These are phyloP conservation scores for Sebastiscus albofasciatus DNA, from an alignment of 2,797 vertebrate genomes.

Conservation along the genomic window DNA sequence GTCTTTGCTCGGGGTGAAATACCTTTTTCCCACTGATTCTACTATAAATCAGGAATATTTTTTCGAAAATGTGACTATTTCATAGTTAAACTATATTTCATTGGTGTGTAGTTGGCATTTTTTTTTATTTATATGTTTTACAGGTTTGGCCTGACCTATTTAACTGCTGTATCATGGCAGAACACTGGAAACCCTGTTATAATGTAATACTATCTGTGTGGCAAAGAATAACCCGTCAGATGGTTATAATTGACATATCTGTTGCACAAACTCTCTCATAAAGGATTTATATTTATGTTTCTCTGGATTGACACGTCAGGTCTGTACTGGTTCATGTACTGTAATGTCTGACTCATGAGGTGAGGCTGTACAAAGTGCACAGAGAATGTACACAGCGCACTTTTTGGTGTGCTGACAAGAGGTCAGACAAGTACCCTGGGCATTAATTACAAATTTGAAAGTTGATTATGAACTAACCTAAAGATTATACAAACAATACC, in stretches of 20 bases:
- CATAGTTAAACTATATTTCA: neutral
- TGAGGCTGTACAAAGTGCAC: slow-evolving; percentile 21
- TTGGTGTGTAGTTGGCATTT: no score
- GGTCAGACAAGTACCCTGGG: neutral
- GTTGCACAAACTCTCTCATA: neutral
- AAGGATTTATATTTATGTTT: neutral
- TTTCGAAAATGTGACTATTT: neutral
- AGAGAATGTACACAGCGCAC: slow-evolving; percentile 30
- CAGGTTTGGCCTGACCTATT: neutral
- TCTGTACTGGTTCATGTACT: neutral
- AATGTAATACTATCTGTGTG: neutral
- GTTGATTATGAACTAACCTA: neutral
- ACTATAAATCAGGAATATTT: neutral
- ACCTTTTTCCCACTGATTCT: neutral
- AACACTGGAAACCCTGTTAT: neutral
- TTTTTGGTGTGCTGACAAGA: slow-evolving; percentile 14
- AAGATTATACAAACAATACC: slow-evolving; percentile 25
- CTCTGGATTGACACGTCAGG: neutral
- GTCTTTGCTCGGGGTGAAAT: neutral
- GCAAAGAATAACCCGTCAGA: neutral
- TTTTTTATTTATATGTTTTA: neutral
- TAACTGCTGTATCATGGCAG: neutral
- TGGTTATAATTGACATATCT: neutral
- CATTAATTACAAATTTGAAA: slow-evolving; percentile 28
- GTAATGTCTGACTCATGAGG: slow-evolving; percentile 9